A percentile compares a stretch with the other conserved stretches of the same genome.
Conservation (phyloP, 1,140 invertebrate genomes). For the Apolygus lucorum region DNA sequence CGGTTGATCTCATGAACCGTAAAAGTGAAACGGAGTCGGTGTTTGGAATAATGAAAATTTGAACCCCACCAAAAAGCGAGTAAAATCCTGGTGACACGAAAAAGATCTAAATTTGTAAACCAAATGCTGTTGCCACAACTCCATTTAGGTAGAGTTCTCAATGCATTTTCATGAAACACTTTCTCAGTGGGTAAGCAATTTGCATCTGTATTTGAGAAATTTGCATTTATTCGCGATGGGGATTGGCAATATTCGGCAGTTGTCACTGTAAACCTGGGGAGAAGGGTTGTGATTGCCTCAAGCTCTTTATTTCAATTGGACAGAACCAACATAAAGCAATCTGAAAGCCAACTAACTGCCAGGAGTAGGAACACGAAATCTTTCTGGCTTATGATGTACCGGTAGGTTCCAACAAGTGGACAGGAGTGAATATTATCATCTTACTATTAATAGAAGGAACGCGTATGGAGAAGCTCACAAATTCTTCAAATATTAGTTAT, state of each 20-base stretch:
- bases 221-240: constrained; percentile 29
- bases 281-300: constrained; percentile 20
- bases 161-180: constrained; percentile 33
- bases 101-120: constrained; percentile 31
- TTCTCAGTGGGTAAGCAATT: constrained; percentile 31
- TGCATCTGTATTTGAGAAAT: constrained; percentile 32
- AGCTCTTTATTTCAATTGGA: constrained; percentile 27
- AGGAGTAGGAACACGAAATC: no score
- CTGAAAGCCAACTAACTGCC: constrained; percentile 7
- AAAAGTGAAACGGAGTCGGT: no score
- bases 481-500: no score
- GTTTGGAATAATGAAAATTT: constrained; percentile 20
- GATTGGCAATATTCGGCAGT: constrained; percentile 29
- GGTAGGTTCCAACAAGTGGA: no score
- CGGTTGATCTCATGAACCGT: no score
- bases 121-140: constrained; percentile 30
- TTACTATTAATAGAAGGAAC: no score
- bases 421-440: no score
- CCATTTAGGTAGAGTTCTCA: constrained; percentile 28
- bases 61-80: constrained; percentile 21
- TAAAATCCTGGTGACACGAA: constrained; percentile 25
- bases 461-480: no score
- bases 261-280: constrained; percentile 23
- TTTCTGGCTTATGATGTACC: no score
- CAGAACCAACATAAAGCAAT: constrained; percentile 21